Evolutionary conservation across 2,113 vertebrate genomes (phyloP), one percentile per base, ranked within the genome.

Genomic region (Drymodes brunneopygia): DNA sequence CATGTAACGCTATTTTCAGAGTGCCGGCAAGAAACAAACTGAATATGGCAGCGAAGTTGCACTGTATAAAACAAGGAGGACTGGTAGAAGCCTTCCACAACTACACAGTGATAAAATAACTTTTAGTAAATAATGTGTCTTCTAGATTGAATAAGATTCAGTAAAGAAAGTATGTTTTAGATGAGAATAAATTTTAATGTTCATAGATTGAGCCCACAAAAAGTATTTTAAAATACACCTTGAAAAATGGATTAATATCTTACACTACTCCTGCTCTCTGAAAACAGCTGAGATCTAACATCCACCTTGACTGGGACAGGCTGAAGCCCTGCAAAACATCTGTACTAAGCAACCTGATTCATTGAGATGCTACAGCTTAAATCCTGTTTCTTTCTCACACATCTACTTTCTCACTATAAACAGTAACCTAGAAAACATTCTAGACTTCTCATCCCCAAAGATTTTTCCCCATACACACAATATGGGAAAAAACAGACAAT

Each of bases 41-140:
- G 19, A 70, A 6, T n/a, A 47, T 1, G 0, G 42, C 54, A 81
- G 50, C 0, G 3, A 45, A 78, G 28, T 4, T 48, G 23, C 27
- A 11, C 33, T 33, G 10, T 7, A 58, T 47, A 27, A 42, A 82
- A 60, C 9, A 23, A 36, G n/a, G 10, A 73, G 3, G 11, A 54
- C 29, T 16, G 19, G 18, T 12, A 47, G 33, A 83, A 65, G 29
- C 16, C 40, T 89, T 66, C 57, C 9, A 29, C 40, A 81, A 45
- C 57, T 18, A 54, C 15, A 42, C 19, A 54, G 33, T 0, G 0
- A 51, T n/a, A 60, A 84, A 90, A 31, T 24, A 61, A 69, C 18
- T 57, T 90, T 2, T 31, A 48, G 48, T 20, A 57, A 66, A 51
- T n/a, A 44, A 73, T 1, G 7, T 21, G 13, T n/a, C 7, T 74